phyloP scores from a whole-genome alignment of 2,797 vertebrate species.

The Sebastes aleutianus region DNA sequence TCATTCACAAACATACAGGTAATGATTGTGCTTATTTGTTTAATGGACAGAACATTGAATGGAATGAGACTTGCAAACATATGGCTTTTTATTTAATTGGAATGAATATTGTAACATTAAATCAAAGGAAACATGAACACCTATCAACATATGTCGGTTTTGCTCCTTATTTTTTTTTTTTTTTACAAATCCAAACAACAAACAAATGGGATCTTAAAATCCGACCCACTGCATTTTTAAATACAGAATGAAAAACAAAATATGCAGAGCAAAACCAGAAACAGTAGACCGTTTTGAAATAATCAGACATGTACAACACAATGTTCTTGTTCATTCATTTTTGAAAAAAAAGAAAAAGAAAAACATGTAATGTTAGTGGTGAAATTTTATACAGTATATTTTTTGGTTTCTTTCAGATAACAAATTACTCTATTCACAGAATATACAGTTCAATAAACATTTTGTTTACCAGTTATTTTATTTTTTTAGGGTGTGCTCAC shows the following conservation, averaged over 20 bases:
- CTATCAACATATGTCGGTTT: conserved; percentile 49
- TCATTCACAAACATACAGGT: background rate
- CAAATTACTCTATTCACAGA: conserved; percentile 78
- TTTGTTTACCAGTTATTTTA: conserved; percentile 46
- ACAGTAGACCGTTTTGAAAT: conserved; percentile 58
- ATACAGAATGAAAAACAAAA: conserved; percentile 61
- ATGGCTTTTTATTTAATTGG: conserved; percentile 81
- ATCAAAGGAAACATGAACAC: conserved; percentile 72
- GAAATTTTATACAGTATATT: conserved; percentile 69
- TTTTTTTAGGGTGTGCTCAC: conserved; percentile 40
- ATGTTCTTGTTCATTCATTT: conserved; percentile 51
- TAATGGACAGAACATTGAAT: conserved; percentile 3
- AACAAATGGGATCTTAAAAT: conserved; percentile 56
- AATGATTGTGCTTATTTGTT: background rate
- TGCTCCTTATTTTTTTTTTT: conserved; percentile 29
- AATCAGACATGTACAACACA: conserved; percentile 60
- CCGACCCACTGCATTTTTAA: conserved; percentile 58
- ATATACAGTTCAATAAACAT: conserved; percentile 74
- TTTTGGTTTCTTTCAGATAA: conserved; percentile 75
- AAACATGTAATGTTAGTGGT: conserved; percentile 51
- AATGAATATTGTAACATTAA: conserved; percentile 78
- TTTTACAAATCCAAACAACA: conserved; percentile 58
- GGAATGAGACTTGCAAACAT: conserved; percentile 67
- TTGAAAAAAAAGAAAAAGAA: background rate
- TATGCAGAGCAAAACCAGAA: conserved; percentile 56